phyloP scores from a whole-genome alignment of 2,797 vertebrate genomes.

The Phataginus tetradactyla region DNA sequence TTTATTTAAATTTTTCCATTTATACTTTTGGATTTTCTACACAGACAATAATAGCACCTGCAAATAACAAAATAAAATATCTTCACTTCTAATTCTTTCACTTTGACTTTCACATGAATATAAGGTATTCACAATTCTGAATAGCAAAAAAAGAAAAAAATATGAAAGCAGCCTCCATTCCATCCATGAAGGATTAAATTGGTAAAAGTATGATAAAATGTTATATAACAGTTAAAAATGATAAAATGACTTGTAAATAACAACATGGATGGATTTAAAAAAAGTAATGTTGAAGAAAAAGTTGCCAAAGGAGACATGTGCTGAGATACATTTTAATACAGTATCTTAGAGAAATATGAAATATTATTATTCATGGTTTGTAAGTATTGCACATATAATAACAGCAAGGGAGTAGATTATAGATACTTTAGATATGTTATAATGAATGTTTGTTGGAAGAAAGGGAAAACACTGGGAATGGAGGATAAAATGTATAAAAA shows the following conservation, averaged over 20 bases:
- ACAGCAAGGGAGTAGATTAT: not conserved
- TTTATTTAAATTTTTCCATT: not conserved
- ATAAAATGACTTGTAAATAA: not conserved
- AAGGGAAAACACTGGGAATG: not conserved
- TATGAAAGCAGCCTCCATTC: not conserved
- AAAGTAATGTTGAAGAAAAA: not conserved
- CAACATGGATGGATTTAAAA: not conserved
- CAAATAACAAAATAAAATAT: not conserved
- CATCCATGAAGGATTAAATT: not conserved
- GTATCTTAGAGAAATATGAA: not conserved
- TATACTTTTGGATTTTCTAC: not conserved
- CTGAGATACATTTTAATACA: not conserved
- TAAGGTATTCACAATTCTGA: not conserved
- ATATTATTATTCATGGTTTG: not conserved
- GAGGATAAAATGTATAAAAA: not conserved
- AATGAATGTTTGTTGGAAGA: not conserved
- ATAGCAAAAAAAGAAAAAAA: not conserved
- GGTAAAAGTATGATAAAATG: not conserved
- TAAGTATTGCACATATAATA: not conserved
- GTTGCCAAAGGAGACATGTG: not conserved
- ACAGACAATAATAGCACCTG: not conserved
- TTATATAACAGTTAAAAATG: not conserved
- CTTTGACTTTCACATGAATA: not conserved
- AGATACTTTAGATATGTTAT: not conserved
- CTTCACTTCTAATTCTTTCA: not conserved